Evolutionary conservation across 2,113 vertebrate species (phyloP).

Genomic region (Dasypus novemcinctus): DNA sequence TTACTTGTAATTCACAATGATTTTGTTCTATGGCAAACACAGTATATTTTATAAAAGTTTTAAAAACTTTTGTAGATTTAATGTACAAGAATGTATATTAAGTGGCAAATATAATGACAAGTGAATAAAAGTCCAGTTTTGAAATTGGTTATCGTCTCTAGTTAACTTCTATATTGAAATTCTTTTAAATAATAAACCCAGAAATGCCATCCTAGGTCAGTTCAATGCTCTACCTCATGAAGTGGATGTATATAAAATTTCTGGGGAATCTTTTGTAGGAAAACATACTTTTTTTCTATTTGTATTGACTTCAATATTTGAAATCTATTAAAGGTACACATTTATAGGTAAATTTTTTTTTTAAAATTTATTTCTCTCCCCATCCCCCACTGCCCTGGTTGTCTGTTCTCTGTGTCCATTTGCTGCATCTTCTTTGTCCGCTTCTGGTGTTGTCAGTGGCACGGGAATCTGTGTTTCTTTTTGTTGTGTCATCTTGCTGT

Average conservation of each 20-base stretch:
- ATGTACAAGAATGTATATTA: too few relatives aligned
- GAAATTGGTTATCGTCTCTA: background rate
- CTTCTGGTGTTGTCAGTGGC: too few relatives aligned
- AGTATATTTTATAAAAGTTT: conserved; percentile 8
- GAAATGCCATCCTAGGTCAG: background rate
- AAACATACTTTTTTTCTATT: background rate
- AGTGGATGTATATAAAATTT: background rate
- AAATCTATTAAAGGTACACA: background rate
- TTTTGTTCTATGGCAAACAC: conserved; percentile 4
- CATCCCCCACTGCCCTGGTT: too few relatives aligned
- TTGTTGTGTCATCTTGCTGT: too few relatives aligned
- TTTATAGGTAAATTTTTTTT: background rate
- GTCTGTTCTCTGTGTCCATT: too few relatives aligned
- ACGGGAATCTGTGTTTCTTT: too few relatives aligned
- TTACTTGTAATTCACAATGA: background rate
- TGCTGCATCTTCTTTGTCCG: too few relatives aligned
- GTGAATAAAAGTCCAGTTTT: conserved; percentile 26
- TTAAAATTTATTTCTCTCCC: too few relatives aligned
- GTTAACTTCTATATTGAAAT: conserved; percentile 16
- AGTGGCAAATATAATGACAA: background rate
- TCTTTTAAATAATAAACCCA: background rate
- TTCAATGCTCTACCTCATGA: background rate
- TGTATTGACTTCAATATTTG: background rate
- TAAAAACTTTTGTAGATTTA: background rate
- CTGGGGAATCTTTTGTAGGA: background rate